These are phyloP conservation scores for Marmota monax DNA, from an alignment of 2,113 vertebrate genomes.

Conservation along the genomic window DNA sequence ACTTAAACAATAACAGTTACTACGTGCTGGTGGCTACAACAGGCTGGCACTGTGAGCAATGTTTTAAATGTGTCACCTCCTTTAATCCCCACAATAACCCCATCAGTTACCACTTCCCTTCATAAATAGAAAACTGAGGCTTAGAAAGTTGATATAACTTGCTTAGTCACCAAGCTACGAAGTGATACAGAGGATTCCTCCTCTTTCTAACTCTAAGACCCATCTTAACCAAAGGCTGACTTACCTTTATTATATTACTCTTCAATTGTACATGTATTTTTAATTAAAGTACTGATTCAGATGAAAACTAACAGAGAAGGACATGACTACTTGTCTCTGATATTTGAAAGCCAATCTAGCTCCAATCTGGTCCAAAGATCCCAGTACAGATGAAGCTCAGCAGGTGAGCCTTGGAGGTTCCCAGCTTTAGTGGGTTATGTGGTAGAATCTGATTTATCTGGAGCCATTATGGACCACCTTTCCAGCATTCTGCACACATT, in stretches of 20 bases:
- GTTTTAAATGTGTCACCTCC: not conserved
- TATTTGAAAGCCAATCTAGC: not conserved
- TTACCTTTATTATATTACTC: not conserved
- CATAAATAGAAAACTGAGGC: not conserved
- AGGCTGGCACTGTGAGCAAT: not conserved
- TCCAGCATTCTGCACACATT: not conserved
- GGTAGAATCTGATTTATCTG: not conserved
- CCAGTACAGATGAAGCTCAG: not conserved
- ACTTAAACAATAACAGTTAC: not conserved
- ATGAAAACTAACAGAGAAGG: not conserved
- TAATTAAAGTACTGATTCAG: constrained; percentile 22
- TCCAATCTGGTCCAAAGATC: not conserved
- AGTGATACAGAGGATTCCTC: not conserved
- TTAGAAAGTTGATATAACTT: not conserved
- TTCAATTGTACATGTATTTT: not conserved
- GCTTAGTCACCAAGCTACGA: not conserved
- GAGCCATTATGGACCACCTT: not conserved
- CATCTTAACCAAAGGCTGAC: not conserved
- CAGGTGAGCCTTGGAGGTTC: not conserved
- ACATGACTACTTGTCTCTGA: not conserved
- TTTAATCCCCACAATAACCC: not conserved
- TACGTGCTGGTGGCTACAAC: fast-evolving
- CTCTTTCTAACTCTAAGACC: not conserved
- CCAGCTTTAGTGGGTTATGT: not conserved
- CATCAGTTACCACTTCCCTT: not conserved